Conservation (phyloP, 2,888 invertebrate genomes). For the Nemapogon koenigi region DNA sequence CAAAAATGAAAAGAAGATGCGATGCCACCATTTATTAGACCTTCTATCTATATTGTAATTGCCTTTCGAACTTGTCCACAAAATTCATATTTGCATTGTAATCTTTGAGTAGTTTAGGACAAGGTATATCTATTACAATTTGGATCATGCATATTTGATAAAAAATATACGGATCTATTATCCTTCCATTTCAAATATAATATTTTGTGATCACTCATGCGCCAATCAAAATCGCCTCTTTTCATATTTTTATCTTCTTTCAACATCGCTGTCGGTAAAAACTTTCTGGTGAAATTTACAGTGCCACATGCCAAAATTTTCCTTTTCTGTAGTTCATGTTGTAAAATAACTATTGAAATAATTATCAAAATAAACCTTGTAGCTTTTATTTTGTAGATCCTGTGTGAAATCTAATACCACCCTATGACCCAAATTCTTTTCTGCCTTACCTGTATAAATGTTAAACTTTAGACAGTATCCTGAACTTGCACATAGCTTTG, state of each 20-base stretch:
- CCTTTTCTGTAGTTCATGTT: neutral
- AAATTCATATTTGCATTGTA: conserved; percentile 17
- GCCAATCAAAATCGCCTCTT: conserved; percentile 8
- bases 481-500: neutral
- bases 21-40: conserved; percentile 14
- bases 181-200: conserved; percentile 16
- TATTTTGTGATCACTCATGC: conserved; percentile 12
- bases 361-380: neutral
- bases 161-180: conserved; percentile 14
- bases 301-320: neutral
- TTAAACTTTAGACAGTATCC: neutral
- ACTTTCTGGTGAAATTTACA: neutral
- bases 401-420: neutral
- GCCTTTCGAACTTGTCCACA: conserved; percentile 19
- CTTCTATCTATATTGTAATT: conserved; percentile 17
- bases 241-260: neutral
- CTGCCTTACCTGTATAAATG: neutral
- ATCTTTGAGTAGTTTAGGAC: conserved; percentile 15
- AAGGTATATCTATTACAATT: conserved; percentile 12
- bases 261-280: neutral
- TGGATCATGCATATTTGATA: conserved; percentile 15
- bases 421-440: neutral
- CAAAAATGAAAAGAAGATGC: conserved; percentile 14
- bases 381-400: neutral
- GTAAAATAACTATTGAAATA: neutral